Base-by-base conservation (phyloP, 2,888 invertebrate genomes). In the Hypselothyrea guttata region DNA sequence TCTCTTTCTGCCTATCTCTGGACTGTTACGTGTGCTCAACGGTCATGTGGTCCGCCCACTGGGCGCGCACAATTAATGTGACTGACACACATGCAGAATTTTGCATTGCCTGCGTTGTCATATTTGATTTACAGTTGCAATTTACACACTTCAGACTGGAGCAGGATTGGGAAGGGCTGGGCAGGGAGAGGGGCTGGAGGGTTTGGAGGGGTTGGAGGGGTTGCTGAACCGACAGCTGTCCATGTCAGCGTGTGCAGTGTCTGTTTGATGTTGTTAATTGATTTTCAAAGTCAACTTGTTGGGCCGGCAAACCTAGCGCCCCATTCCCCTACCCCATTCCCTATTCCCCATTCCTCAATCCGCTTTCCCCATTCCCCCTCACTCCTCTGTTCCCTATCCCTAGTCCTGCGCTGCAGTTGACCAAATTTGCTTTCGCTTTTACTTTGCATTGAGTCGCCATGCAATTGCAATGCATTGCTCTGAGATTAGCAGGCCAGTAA, bases 231-330 rank as follows among this genome's bases (percentile, higher is more conserved):
- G 69, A 79, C 76, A 83, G 76, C 76, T 84, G 84, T 75, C 78
- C 68, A 75, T 63, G 62, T 77, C 79, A 81, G 81, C 65, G 68
- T 65, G 38, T 33, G 22, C 64, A 67, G 75, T 81, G 78, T 79
- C 87, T 89, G 87, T 89, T 89, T 89, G 89, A 89, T 89, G 89
- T 89, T 89, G 88, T 89, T 89, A 89, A 89, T 89, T 89, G 89
- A 89, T 89, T 89, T 89, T 88, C 88, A 89, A 89, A 89, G 88
- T 89, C 86, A 87, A 81, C 86, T 74, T 69, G 71, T 38, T 64
- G 57, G 58, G 11, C 63, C 63, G 68, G 40, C 58, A 60, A 65
- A 53, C 55, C 31, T 8, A 7, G 7, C 13, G 4, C 7, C 3
- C 8, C 38, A 9, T 16, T 9, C 2, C n/a, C 37, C 15, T 15